These are phyloP conservation scores for Aplidium turbinatum DNA, from an alignment of 23 tunicate species.

Conservation along the genomic window DNA sequence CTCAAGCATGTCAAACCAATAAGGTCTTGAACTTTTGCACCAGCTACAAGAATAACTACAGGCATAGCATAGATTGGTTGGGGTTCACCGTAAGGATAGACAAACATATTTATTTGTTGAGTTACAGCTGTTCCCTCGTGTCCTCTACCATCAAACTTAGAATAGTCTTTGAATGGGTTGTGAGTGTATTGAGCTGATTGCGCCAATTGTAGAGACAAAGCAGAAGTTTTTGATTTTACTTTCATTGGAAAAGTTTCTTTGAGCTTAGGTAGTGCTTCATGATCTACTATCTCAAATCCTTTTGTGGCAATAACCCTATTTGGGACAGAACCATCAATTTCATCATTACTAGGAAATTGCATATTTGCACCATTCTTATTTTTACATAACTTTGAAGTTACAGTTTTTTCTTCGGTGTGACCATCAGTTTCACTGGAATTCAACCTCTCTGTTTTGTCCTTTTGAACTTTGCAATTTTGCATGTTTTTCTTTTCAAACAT, in stretches of 20 bases:
- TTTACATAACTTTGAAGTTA: too few relatives aligned
- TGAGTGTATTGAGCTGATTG: slow-evolving; percentile 27
- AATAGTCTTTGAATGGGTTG: slow-evolving; percentile 85
- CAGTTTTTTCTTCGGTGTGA: too few relatives aligned
- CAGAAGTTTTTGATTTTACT: slow-evolving; percentile 9
- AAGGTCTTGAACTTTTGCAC: slow-evolving; percentile 67
- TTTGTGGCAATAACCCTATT: not conserved
- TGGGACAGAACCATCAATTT: not conserved
- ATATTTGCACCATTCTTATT: not conserved
- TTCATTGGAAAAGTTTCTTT: not conserved
- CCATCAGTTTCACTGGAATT: too few relatives aligned
- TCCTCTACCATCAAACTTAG: slow-evolving; percentile 78
- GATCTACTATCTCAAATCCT: slow-evolving; percentile 11
- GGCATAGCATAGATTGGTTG: slow-evolving; percentile 51
- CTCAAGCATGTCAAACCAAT: slow-evolving; percentile 86
- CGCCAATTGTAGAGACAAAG: slow-evolving; percentile 44
- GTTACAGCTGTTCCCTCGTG: slow-evolving; percentile 52
- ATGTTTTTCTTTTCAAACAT: slow-evolving; percentile 52
- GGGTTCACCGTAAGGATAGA: slow-evolving; percentile 62
- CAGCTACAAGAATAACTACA: slow-evolving; percentile 45
- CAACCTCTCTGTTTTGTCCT: too few relatives aligned
- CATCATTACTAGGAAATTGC: not conserved
- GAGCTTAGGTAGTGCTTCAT: not conserved
- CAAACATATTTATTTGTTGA: slow-evolving; percentile 64
- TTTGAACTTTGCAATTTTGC: too few relatives aligned